Evolutionary conservation across 2,888 invertebrate species (phyloP).

Genomic region (Drosophila flavopinicola): DNA sequence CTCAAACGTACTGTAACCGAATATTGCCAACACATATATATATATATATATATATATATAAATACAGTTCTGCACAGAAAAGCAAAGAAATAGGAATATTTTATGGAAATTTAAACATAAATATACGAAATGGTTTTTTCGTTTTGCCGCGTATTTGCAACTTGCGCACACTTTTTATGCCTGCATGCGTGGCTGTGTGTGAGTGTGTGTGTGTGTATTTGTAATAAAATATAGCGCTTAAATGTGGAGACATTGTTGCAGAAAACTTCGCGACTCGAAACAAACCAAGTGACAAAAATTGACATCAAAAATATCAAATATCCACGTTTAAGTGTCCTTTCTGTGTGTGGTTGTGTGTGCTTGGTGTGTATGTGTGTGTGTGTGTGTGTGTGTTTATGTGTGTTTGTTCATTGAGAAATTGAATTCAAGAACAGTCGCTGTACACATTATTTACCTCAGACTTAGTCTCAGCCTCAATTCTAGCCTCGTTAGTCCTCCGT

Average conservation of each 20-base stretch:
- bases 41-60: not conserved
- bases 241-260: constrained; percentile 27
- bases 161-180: constrained; percentile 4
- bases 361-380: constrained; percentile 13
- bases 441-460: constrained; percentile 37
- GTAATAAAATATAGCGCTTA: constrained; percentile 39
- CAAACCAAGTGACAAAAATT: constrained; percentile 46
- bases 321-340: constrained; percentile 20
- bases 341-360: constrained; percentile 12
- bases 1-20: constrained; percentile 83
- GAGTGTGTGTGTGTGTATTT: constrained; percentile 11
- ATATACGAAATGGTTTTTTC: constrained; percentile 18
- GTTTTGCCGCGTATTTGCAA: constrained; percentile 32
- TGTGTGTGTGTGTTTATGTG: constrained; percentile 14
- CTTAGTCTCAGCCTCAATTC: constrained; percentile 23
- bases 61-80: constrained; percentile 19
- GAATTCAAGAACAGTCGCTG: constrained; percentile 32
- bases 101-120: constrained; percentile 27
- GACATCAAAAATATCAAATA: constrained; percentile 30
- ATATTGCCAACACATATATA: constrained; percentile 31
- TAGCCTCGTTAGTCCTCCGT: constrained; percentile 57
- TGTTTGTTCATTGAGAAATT: constrained; percentile 25
- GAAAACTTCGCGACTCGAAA: constrained; percentile 19
- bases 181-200: constrained; percentile 4
- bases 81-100: constrained; percentile 3